Evolutionary conservation across 1,140 invertebrate species (phyloP).

Genomic region (Coelopa frigida): DNA sequence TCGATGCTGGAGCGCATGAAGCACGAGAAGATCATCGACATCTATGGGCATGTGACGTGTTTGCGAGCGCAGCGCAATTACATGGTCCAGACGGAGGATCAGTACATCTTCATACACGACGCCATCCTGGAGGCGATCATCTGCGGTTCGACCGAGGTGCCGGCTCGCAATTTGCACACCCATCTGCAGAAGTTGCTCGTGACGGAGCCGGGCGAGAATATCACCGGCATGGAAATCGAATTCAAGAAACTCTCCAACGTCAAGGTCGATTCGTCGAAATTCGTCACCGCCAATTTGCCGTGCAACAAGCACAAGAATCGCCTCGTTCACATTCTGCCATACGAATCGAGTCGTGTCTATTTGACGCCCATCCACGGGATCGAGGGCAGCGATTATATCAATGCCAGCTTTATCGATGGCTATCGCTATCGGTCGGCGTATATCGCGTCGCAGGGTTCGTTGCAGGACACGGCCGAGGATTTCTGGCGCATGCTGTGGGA

Average conservation of each 20-base stretch:
- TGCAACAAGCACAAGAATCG: slow-evolving; percentile 98
- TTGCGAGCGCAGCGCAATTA: slow-evolving; percentile 94
- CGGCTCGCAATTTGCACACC: slow-evolving; percentile 81
- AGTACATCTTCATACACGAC: slow-evolving; percentile 99
- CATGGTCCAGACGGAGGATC: slow-evolving; percentile 97
- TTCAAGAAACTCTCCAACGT: slow-evolving; percentile 96
- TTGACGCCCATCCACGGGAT: slow-evolving; percentile 82
- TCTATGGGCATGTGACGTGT: slow-evolving; percentile 97
- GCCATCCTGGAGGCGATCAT: slow-evolving; percentile 91
- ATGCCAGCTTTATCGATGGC: slow-evolving; percentile 96
- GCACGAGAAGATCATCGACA: slow-evolving; percentile 95
- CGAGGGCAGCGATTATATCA: slow-evolving; percentile 98
- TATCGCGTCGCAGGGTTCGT: slow-evolving; percentile 95
- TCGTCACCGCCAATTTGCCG: slow-evolving; percentile 91
- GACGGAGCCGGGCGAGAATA: slow-evolving; percentile 70
- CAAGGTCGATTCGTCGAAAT: slow-evolving; percentile 87
- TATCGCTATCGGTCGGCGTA: slow-evolving; percentile 89
- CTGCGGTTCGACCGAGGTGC: slow-evolving; percentile 90
- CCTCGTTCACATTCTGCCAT: slow-evolving; percentile 94
- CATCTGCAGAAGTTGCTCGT: slow-evolving; percentile 92
- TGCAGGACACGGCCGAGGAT: slow-evolving; percentile 93
- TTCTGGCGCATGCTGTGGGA: slow-evolving; percentile 99
- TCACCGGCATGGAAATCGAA: slow-evolving; percentile 96
- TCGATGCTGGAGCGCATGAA: slow-evolving; percentile 91
- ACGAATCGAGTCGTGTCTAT: slow-evolving; percentile 91